These are phyloP conservation scores for Paraplagusia blochii DNA, from an alignment of 2,113 vertebrate species.

Conservation along the genomic window DNA sequence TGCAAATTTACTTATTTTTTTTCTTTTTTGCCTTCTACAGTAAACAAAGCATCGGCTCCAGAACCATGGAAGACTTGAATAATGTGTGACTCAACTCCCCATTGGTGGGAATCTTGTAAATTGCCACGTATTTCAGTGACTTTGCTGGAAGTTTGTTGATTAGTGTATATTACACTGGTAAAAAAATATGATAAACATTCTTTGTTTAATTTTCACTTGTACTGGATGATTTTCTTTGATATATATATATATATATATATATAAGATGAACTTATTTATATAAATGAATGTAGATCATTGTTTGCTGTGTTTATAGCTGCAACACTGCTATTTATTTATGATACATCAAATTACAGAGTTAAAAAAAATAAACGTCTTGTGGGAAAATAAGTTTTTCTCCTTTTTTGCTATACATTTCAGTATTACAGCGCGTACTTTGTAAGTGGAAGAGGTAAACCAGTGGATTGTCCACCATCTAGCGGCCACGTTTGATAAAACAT, in stretches of 20 bases:
- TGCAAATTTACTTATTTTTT: no score
- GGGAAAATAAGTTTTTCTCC: constrained; percentile 13
- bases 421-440: neutral
- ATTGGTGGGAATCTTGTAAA: constrained; percentile 16
- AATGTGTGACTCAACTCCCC: constrained; percentile 44
- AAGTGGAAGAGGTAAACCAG: no score
- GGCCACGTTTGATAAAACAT: no score
- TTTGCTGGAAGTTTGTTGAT: constrained; percentile 63
- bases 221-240: constrained; percentile 63
- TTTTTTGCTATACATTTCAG: constrained; percentile 15
- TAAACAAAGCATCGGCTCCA: constrained; percentile 69
- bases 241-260: constrained; percentile 54
- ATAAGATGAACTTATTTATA: constrained; percentile 72
- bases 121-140: constrained; percentile 61
- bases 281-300: constrained; percentile 70
- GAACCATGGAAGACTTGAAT: constrained; percentile 61
- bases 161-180: constrained; percentile 84
- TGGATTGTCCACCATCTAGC: no score
- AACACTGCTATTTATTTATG: constrained; percentile 69
- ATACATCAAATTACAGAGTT: constrained; percentile 43
- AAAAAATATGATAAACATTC: constrained; percentile 65
- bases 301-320: constrained; percentile 66
- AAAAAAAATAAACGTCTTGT: constrained; percentile 61
- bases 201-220: constrained; percentile 69
- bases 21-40: constrained; percentile 46